phyloP scores from a whole-genome alignment of 35 echinoderm and acorn worm species.

The Heliocidaris tuberculata region DNA sequence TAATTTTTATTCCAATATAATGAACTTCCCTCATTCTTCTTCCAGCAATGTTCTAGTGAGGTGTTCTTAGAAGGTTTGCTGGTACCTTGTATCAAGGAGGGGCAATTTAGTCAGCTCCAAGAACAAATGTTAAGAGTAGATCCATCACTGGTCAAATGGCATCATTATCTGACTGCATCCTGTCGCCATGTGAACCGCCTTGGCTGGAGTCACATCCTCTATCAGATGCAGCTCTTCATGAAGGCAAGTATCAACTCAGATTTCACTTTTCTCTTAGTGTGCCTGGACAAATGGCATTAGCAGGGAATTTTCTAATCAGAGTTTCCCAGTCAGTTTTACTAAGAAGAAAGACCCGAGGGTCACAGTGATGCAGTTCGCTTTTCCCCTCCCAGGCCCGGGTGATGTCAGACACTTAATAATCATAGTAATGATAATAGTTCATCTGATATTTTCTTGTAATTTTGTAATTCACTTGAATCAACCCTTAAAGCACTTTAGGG shows the following conservation, averaged over 20 bases:
- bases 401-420: too few relatives aligned
- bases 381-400: too few relatives aligned
- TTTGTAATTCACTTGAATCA: too few relatives aligned
- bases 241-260: constrained; percentile 59
- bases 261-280: not conserved
- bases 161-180: constrained; percentile 71
- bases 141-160: constrained; percentile 71
- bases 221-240: constrained; percentile 95
- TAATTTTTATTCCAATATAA: too few relatives aligned
- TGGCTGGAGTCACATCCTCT: constrained; percentile 78
- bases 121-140: constrained; percentile 74
- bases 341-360: too few relatives aligned
- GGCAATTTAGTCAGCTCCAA: constrained; percentile 58
- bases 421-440: too few relatives aligned
- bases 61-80: constrained; percentile 85
- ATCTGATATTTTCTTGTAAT: too few relatives aligned
- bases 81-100: constrained; percentile 80
- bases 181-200: constrained; percentile 81
- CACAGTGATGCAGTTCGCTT: too few relatives aligned
- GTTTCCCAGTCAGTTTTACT: too few relatives aligned
- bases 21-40: not conserved
- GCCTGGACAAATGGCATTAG: not conserved
- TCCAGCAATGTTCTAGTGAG: constrained; percentile 82
- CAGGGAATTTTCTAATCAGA: too few relatives aligned
- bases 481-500: too few relatives aligned